Evolutionary conservation across 2,888 invertebrate species (phyloP), one percentile per base, ranked within the genome.

Genomic region (Tortricodes alternella): DNA sequence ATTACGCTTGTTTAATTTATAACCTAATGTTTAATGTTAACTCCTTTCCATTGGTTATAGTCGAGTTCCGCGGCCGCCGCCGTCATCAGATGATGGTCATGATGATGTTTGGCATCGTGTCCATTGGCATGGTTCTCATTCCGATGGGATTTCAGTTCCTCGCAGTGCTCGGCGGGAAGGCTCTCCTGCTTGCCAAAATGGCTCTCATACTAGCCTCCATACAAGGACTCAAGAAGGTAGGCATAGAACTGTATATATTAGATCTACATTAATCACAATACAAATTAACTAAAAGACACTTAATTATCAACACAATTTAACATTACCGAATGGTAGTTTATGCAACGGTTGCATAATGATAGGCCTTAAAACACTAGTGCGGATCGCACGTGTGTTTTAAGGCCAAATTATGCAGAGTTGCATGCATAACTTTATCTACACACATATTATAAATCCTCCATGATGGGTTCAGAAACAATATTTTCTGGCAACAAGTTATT

Each of bases 141-240:
- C 96, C 96, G 0, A 93, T 96, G 93, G 96, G 96, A 9, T 96
- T 96, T 76, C 96, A 96, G 78, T 94, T 96, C 78, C 89, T 96
- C 0, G 95, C 96, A 0, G 94, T 96, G 0, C 89, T 96, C 1
- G 95, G 96, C 3, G 96, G 96, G 23, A 96, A 96, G 74, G 96
- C 96, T 0, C 78, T 96, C 2, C 81, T 96, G 0, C 83, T 96
- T 15, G 95, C 96, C 2, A 96, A 96, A 85, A 94, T 96, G 93
- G 96, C 96, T 0, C 84, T 96, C 3, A 91, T 96, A 43, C 83
- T 96, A 8, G 95, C 96, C 2, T 95, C 96, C 0, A 95, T 96
- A 61, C 96, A 96, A 76, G 96, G 96, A 9, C 82, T 96, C 6
- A 96, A 95, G 79, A 94, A 94, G 91, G 94, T 94, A 70, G 71